Evolutionary conservation across 2,113 vertebrate species (phyloP).

Genomic region (Serilophus lunatus): DNA sequence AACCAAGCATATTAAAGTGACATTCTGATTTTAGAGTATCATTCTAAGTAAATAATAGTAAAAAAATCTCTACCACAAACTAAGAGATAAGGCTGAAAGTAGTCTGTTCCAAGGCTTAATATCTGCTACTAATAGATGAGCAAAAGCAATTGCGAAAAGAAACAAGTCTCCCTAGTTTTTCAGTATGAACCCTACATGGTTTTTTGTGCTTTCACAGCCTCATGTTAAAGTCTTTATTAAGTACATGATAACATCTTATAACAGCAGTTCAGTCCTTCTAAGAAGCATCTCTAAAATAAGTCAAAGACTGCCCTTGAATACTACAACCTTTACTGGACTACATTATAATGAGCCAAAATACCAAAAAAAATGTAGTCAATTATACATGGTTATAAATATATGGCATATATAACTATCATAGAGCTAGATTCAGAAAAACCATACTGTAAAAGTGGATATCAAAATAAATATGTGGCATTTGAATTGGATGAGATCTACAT

Average conservation of each 20-base stretch:
- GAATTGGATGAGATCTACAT: not conserved
- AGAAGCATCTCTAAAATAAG: not conserved
- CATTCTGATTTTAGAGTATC: not conserved
- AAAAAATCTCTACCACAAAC: not conserved
- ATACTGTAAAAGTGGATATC: not conserved
- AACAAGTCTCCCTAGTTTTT: not conserved
- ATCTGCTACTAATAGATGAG: not conserved
- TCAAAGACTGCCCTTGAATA: not conserved
- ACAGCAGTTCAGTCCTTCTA: not conserved
- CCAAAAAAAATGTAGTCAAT: not conserved
- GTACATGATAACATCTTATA: not conserved
- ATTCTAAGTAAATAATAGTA: not conserved
- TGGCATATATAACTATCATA: not conserved
- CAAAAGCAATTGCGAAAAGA: not conserved
- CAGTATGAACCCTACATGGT: not conserved
- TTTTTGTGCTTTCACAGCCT: not conserved
- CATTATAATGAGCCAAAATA: not conserved
- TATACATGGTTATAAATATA: not conserved
- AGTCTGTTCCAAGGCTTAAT: not conserved
- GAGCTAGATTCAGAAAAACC: not conserved
- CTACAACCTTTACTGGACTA: not conserved
- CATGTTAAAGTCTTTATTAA: not conserved
- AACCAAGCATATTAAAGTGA: not conserved
- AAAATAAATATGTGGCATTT: not conserved
- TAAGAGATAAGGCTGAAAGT: not conserved